Evolutionary conservation across 2,113 vertebrate genomes (phyloP).

Genomic region (Isichthys henryi): DNA sequence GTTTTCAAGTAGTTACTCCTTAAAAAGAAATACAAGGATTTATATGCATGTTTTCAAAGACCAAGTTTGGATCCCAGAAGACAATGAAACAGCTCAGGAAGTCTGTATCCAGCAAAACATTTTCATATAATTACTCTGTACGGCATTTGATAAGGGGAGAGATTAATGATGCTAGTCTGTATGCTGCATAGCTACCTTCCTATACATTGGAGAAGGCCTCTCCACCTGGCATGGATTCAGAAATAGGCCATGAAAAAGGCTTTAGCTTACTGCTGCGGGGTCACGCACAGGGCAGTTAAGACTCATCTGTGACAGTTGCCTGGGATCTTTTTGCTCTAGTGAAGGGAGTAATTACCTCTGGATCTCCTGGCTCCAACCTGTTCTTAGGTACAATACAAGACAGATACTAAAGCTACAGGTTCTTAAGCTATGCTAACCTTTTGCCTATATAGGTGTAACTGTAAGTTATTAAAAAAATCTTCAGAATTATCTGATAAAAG

Average conservation of each 20-base stretch:
- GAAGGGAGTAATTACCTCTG: constrained; percentile 1
- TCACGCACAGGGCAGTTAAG: background rate
- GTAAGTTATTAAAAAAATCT: background rate
- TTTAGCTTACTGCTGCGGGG: too few relatives aligned
- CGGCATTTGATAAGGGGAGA: background rate
- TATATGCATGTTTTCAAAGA: background rate
- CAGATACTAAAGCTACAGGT: background rate
- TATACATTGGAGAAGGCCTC: background rate
- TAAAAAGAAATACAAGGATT: constrained; percentile 2
- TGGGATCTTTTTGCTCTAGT: background rate
- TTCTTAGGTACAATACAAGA: background rate
- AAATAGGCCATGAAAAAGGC: background rate
- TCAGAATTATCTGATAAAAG: background rate
- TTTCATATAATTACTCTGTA: background rate
- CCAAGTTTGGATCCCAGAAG: background rate
- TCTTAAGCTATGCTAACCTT: background rate
- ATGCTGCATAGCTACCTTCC: background rate
- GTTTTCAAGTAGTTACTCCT: background rate
- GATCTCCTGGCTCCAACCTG: background rate
- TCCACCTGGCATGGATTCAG: background rate
- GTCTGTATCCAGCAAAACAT: background rate
- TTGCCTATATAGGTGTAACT: background rate
- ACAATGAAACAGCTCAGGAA: background rate
- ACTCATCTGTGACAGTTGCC: background rate
- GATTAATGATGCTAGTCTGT: background rate